Conservation (phyloP, 1,140 invertebrate species). For the Drosophila pseudoobscura region DNA sequence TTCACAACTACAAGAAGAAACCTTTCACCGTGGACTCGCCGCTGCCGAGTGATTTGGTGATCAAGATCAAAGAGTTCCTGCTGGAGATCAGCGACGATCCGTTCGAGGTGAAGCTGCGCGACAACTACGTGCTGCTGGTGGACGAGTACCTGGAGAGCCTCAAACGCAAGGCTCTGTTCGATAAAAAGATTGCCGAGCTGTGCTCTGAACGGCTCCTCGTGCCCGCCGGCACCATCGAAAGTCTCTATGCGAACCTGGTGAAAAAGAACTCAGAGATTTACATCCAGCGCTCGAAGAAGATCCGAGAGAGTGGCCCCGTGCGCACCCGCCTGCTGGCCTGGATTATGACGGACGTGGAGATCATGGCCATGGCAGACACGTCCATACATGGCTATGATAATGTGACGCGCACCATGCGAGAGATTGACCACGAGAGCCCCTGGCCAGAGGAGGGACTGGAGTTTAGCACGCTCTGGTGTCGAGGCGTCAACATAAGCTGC, state of each 20-base stretch:
- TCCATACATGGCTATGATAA: constrained; percentile 93
- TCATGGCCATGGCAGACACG: constrained; percentile 94
- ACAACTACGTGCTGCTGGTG: constrained; percentile 97
- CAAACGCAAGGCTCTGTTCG: constrained; percentile 95
- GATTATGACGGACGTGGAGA: constrained; percentile 90
- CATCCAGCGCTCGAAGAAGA: constrained; percentile 93
- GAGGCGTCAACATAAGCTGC: constrained; percentile 91
- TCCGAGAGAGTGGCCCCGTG: constrained; percentile 88
- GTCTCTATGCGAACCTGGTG: constrained; percentile 92
- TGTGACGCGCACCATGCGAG: constrained; percentile 88
- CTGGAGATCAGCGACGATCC: constrained; percentile 98
- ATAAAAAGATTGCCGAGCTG: constrained; percentile 89
- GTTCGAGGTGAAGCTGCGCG: constrained; percentile 97
- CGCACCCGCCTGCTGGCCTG: constrained; percentile 92
- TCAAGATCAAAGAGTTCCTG: constrained; percentile 92
- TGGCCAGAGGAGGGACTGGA: constrained; percentile 96
- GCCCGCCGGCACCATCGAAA: constrained; percentile 92
- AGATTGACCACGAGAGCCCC: constrained; percentile 93
- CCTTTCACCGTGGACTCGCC: constrained; percentile 87
- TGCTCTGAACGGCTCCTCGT: constrained; percentile 92
- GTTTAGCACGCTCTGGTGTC: constrained; percentile 96
- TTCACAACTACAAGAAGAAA: constrained; percentile 89
- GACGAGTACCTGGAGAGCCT: constrained; percentile 98
- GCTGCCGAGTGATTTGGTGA: constrained; percentile 93
- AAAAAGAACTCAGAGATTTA: constrained; percentile 98